phyloP scores from a whole-genome alignment of 35 echinoderm and acorn worm genomes.

The Ptychodera flava region DNA sequence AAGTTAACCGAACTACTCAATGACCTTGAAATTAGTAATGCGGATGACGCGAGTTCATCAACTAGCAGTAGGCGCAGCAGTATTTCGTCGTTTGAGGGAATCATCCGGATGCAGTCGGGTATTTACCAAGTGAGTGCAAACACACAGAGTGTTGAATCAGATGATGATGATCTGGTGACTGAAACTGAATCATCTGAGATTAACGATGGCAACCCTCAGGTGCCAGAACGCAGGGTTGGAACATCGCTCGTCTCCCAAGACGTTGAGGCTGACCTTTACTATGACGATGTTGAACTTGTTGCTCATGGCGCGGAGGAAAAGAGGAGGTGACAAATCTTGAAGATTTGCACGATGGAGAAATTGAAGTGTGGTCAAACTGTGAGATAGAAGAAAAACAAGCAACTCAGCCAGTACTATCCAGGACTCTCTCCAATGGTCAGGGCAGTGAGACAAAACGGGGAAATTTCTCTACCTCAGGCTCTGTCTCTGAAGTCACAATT shows the following conservation, averaged over 20 bases:
- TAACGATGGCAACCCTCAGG: too few relatives aligned
- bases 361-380: background rate
- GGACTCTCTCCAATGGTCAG: background rate
- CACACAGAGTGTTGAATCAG: background rate
- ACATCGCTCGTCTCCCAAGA: too few relatives aligned
- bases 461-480: background rate
- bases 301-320: background rate
- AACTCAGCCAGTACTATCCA: background rate
- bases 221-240: too few relatives aligned
- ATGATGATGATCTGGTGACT: too few relatives aligned
- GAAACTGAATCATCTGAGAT: too few relatives aligned
- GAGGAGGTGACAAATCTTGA: background rate
- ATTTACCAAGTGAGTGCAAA: background rate
- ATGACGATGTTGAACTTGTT: background rate
- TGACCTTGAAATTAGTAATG: background rate
- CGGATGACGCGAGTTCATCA: background rate
- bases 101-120: background rate
- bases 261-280: background rate
- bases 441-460: background rate
- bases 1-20: background rate
- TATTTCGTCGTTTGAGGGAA: background rate
- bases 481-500: background rate
- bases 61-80: background rate
- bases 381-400: background rate
- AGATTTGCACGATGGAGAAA: background rate